Evolutionary conservation across 1,140 invertebrate genomes (phyloP), one percentile per base, ranked within the genome.

Genomic region (Polypedilum vanderplanki): DNA sequence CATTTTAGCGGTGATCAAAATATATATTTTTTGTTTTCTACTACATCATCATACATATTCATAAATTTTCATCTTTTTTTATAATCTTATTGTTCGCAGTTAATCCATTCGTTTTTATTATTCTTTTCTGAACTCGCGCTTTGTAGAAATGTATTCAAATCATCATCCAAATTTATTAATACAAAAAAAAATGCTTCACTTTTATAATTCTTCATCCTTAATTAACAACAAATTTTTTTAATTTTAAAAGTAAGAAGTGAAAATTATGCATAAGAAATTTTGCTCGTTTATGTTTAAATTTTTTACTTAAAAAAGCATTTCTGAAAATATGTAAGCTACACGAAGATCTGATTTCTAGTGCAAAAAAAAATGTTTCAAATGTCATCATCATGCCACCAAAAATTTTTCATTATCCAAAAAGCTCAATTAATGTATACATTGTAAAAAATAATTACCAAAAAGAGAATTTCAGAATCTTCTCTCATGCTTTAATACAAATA

Each of bases 281-380:
- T 57, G 12, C 46, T 57, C 41, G 8, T 46, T 46, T 33, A 33
- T 33, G 1, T 3, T 46, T 9, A 15, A n/a, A n/a, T n/a, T 57
- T 15, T 57, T 57, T 12, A n/a, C n/a, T n/a, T n/a, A n/a, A 57
- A 57, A 57, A 57, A 57, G 46, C 46, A 57, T 57, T 5, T 33
- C 46, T 57, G 46, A 57, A 57, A 57, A 57, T 57, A 57, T 57
- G 46, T 57, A 57, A 57, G 46, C 46, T 57, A 57, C 46, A 57
- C n/a, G 46, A 57, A 46, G 41, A 57, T 57, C 46, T 57, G 46
- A 57, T 57, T 57, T 57, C 46, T 57, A 57, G 46, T 57, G 46
- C 46, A 57, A 57, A 33, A 33, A 33, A 33, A 33, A 57, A 57
- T 57, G n/a, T 57, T 57, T n/a, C 12, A 57, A 57, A 57, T 57